Percentiles rank a stretch among this genome's conserved stretches.
Evolutionary conservation across 2,797 vertebrate genomes (phyloP).

Genomic region (Luscinia megarhynchos): DNA sequence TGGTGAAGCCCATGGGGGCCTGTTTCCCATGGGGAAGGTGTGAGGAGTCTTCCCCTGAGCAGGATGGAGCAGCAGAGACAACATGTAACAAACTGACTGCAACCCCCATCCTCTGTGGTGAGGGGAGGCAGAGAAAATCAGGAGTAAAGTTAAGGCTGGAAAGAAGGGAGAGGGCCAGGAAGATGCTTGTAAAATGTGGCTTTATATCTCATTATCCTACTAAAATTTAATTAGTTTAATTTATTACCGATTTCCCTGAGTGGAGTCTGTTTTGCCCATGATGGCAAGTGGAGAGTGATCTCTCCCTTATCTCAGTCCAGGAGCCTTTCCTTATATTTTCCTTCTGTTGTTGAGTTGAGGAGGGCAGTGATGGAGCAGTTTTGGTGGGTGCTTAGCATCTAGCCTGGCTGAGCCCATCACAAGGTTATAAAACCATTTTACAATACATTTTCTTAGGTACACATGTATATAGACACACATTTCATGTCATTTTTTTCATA

Average conservation of each 20-base stretch:
- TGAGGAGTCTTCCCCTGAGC: background rate
- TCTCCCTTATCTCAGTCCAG: background rate
- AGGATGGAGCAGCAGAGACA: background rate
- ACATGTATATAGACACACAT: background rate
- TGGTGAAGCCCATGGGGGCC: background rate
- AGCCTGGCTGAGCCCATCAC: background rate
- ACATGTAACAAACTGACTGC: accelerated
- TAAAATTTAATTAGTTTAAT: background rate
- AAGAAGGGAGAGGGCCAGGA: background rate
- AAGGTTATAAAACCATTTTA: background rate
- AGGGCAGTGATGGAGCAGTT: background rate
- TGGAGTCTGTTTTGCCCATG: background rate
- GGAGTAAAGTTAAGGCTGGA: background rate
- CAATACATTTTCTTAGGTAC: accelerated
- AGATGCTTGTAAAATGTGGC: background rate
- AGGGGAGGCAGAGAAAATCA: background rate
- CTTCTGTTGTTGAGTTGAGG: background rate
- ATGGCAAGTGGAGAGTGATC: background rate
- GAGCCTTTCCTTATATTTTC: background rate
- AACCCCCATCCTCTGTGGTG: background rate
- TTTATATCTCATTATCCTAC: background rate
- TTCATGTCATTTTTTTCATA: background rate
- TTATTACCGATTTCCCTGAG: background rate
- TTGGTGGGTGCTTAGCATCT: background rate
- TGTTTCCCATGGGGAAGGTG: background rate